Evolutionary conservation across 2,888 invertebrate species (phyloP).

Genomic region (Cabera pusaria): DNA sequence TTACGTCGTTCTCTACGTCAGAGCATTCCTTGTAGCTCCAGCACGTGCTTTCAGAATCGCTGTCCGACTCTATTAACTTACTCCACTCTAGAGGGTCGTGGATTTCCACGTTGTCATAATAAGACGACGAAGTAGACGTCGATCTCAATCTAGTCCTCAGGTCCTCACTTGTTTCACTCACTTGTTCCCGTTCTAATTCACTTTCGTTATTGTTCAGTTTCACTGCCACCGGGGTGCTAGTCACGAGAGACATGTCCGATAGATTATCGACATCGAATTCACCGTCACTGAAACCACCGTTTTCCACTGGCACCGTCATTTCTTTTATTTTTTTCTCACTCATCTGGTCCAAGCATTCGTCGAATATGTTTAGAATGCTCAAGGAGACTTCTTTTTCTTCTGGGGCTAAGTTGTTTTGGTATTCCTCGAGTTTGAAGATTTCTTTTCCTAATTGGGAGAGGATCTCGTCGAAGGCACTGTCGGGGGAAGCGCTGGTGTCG

Average conservation of each 20-base stretch:
- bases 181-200: constrained; percentile 29
- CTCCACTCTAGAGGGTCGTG: constrained; percentile 33
- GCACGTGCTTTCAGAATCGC: constrained; percentile 72
- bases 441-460: constrained; percentile 75
- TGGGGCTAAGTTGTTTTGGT: constrained; percentile 62
- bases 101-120: constrained; percentile 50
- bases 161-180: constrained; percentile 32
- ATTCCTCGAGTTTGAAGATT: constrained; percentile 74
- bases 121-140: constrained; percentile 46
- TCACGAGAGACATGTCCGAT: constrained; percentile 59
- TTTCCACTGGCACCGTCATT: constrained; percentile 20
- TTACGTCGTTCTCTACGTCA: constrained; percentile 50
- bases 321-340: constrained; percentile 37
- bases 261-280: constrained; percentile 58
- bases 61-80: constrained; percentile 53
- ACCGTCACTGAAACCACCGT: constrained; percentile 53
- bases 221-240: constrained; percentile 53
- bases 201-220: constrained; percentile 41
- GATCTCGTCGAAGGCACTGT: constrained; percentile 75
- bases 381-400: constrained; percentile 59
- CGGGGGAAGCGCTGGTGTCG: constrained; percentile 40
- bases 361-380: constrained; percentile 75
- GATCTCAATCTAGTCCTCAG: constrained; percentile 52
- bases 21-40: constrained; percentile 77
- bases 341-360: constrained; percentile 73